Evolutionary conservation across 2,888 invertebrate genomes (phyloP), one percentile per base, ranked within the genome.

Genomic region (Melanchra persicariae): DNA sequence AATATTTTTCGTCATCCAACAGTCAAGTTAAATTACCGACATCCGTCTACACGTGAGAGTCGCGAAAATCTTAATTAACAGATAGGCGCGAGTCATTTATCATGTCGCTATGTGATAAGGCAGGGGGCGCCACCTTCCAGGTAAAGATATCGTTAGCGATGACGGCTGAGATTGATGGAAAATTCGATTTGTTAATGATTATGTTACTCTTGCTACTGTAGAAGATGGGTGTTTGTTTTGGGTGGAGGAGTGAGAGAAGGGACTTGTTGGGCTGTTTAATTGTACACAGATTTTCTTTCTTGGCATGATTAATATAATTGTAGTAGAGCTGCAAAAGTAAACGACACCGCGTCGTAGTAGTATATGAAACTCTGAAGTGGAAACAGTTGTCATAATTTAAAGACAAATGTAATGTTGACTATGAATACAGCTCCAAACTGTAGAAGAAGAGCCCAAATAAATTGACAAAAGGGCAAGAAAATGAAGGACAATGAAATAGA

Each of bases 61-160:
- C 91, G 95, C 93, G 94, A 94, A 95, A 95, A 94, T 95, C 95
- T 95, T 96, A 96, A 96, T 95, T 95, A 96, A 95, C 94, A 94
- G 96, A 95, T 95, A 95, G 93, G 93, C 92, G 87, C 84, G 77
- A 91, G 91, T 91, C 88, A 93, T 95, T 92, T 89, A 89, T 95
- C 95, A 93, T 90, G 80, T 68, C 81, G 90, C 90, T 88, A 88
- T 91, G 91, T 92, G 94, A 94, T 94, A 94, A 93, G 93, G 87
- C 89, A 64, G 70, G 77, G 77, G 90, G 89, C 78, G 84, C 85
- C 82, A 86, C 89, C 87, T 88, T 79, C 75, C 91, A 91, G 91
- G 92, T 92, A 92, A 89, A 86, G 87, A 85, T 79, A 77, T 87
- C 88, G 86, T 83, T 86, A 85, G 88, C 83, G 92, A 91, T 91